phyloP scores from a whole-genome alignment of 2,888 invertebrate species.

The Thera obeliscata region DNA sequence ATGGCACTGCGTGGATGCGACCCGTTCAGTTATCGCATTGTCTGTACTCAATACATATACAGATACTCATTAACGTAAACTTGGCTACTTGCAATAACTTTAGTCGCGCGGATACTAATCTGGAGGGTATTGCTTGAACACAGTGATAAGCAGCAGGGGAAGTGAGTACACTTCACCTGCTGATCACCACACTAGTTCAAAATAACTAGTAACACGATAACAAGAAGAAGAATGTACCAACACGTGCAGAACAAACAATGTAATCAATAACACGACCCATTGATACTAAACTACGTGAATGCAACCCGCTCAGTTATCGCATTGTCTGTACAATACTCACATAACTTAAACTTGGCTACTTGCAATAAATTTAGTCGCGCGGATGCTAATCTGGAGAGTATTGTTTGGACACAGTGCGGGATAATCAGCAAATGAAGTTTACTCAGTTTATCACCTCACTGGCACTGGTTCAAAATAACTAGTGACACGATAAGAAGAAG shows the following conservation, averaged over 20 bases:
- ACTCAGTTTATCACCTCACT: no score
- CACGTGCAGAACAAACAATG: not conserved
- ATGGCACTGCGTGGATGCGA: not conserved
- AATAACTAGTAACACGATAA: no score
- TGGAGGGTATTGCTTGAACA: conserved; percentile 35
- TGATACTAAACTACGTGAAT: conserved; percentile 5
- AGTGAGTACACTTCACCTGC: not conserved
- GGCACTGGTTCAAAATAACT: no score
- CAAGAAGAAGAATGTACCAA: no score
- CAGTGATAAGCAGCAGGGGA: conserved; percentile 20
- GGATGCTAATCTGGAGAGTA: conserved; percentile 42
- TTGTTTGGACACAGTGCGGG: conserved; percentile 33
- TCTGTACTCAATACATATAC: conserved; percentile 15
- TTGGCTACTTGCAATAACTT: conserved; percentile 37
- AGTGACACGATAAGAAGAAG: no score
- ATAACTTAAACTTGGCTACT: conserved; percentile 34
- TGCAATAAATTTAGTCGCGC: conserved; percentile 36
- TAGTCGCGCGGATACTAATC: conserved; percentile 39
- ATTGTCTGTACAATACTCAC: conserved; percentile 37
- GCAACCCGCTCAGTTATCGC: conserved; percentile 2
- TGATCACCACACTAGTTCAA: no score
- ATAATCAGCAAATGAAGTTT: conserved; percentile 3
- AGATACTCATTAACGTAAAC: conserved; percentile 38
- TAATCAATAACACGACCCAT: conserved; percentile 9
- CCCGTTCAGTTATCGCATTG: conserved; percentile 9